phyloP scores from a whole-genome alignment of 2,797 vertebrate species.

The Pipistrellus pipistrellus region DNA sequence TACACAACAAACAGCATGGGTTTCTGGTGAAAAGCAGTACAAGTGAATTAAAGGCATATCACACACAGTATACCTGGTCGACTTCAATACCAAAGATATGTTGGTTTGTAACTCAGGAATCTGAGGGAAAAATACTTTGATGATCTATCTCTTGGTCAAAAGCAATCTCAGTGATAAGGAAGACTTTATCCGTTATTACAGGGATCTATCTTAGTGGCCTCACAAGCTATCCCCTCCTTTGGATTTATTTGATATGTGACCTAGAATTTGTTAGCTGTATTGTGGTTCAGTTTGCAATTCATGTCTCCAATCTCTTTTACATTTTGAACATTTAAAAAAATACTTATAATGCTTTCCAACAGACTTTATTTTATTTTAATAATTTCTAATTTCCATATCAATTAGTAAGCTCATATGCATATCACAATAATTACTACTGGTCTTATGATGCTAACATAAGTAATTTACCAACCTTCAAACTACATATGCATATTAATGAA shows the following conservation, averaged over 20 bases:
- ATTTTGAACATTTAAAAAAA: background rate
- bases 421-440: background rate
- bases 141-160: background rate
- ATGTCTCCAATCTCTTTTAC: background rate
- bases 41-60: background rate
- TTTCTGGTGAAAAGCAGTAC: background rate
- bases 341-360: background rate
- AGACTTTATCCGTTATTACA: background rate
- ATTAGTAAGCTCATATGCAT: slow-evolving; percentile 23
- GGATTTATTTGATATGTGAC: background rate
- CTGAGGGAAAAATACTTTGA: background rate
- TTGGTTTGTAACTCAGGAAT: background rate
- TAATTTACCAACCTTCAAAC: background rate
- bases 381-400: background rate
- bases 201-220: background rate
- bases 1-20: background rate
- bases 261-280: background rate
- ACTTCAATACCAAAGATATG: background rate
- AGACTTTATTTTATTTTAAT: slow-evolving; percentile 21
- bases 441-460: background rate
- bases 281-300: background rate
- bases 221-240: background rate
- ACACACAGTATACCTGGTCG: too few species aligned
- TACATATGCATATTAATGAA: background rate
- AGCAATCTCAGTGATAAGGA: background rate